Percentiles rank a stretch among this genome's conserved stretches.
These are phyloP conservation scores for Diadumene lineata DNA, from an alignment of 92 coral and sea anemone genomes.

Conservation along the genomic window DNA sequence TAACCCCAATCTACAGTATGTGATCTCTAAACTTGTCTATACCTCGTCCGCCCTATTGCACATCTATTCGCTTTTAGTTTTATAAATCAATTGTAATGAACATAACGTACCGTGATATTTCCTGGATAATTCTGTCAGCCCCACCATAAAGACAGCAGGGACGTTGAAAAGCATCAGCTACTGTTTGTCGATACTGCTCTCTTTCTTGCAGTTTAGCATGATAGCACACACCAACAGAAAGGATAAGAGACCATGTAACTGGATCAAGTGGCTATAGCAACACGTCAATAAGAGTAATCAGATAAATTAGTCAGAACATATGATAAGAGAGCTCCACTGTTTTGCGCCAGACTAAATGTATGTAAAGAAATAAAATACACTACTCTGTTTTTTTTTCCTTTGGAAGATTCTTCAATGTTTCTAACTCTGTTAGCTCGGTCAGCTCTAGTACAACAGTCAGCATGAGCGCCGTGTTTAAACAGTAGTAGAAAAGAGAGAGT, in stretches of 20 bases:
- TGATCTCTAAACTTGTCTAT: no score
- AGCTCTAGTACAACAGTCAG: no score
- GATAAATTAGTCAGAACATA: neutral
- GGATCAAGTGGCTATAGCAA: conserved; percentile 48
- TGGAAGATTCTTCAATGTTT: no score
- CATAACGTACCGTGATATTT: conserved; percentile 53
- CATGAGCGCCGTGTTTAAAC: no score
- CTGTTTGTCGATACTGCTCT: conserved; percentile 50
- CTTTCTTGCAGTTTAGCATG: conserved; percentile 71
- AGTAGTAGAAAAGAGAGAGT: no score
- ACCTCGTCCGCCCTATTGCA: no score
- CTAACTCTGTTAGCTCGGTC: no score
- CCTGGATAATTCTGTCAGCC: conserved; percentile 50
- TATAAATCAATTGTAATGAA: neutral
- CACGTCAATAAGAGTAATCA: neutral
- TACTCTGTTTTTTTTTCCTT: neutral
- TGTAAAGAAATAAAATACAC: neutral
- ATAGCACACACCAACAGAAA: conserved; percentile 83
- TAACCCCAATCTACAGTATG: no score
- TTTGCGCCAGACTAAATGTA: neutral
- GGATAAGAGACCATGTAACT: conserved; percentile 71
- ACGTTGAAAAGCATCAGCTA: conserved; percentile 38
- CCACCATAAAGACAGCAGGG: conserved; percentile 70
- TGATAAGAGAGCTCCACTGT: neutral
- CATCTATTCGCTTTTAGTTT: neutral